Conservation (phyloP, 2,113 vertebrate species). For the Pycnonotus jocosus region DNA sequence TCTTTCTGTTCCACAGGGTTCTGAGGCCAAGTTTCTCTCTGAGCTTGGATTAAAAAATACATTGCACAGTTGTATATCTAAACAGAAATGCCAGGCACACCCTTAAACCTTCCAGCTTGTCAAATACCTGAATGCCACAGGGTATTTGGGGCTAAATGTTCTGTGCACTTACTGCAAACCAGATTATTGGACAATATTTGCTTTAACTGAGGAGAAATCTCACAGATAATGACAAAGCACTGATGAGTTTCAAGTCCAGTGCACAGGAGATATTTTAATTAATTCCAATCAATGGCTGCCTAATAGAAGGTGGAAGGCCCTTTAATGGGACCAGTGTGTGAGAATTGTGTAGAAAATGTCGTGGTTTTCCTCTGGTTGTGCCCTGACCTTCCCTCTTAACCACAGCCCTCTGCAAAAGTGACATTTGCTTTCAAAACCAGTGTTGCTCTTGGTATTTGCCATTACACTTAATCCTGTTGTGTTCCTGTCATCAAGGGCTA, state of each 20-base stretch:
- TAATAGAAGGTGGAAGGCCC: not conserved
- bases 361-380: not conserved
- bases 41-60: not conserved
- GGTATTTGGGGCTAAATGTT: not conserved
- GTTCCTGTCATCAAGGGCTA: not conserved
- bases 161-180: not conserved
- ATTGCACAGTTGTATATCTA: not conserved
- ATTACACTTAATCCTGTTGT: no score
- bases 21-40: not conserved
- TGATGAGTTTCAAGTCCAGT: not conserved
- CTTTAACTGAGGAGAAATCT: not conserved
- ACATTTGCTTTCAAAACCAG: not conserved
- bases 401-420: not conserved
- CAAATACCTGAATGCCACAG: conserved; percentile 5
- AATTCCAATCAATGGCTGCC: not conserved
- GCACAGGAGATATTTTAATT: not conserved
- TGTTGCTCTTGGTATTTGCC: not conserved
- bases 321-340: not conserved
- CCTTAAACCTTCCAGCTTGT: not conserved
- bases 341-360: not conserved
- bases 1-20: not conserved
- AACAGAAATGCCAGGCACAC: conserved; percentile 23
- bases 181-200: not conserved
- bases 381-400: not conserved
- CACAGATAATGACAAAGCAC: not conserved